Percentiles rank a stretch among this genome's conserved stretches.
These are phyloP conservation scores for Galagoides demidoff DNA, from an alignment of 2,797 vertebrate genomes.

Conservation along the genomic window DNA sequence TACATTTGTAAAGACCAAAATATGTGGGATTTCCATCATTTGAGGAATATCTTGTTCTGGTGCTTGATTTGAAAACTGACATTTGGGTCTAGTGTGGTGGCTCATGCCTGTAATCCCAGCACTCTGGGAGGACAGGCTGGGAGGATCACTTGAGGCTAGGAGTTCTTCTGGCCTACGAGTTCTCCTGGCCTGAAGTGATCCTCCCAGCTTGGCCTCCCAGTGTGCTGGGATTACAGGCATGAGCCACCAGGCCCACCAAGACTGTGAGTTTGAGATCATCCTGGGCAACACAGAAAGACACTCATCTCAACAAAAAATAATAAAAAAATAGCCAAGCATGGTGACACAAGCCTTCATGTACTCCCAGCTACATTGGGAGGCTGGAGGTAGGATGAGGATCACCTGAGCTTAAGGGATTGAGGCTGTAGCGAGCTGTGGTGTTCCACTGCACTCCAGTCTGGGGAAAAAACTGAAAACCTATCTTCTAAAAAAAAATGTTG, in stretches of 20 bases:
- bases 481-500: neutral
- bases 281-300: neutral
- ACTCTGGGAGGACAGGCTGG: neutral
- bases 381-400: neutral
- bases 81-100: neutral
- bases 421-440: neutral
- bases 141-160: neutral
- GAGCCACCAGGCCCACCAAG: neutral
- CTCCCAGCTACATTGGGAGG: neutral
- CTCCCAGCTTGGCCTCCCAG: neutral
- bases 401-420: neutral
- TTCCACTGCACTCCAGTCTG: neutral
- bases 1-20: conserved; percentile 49
- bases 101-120: neutral
- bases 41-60: neutral
- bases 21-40: neutral
- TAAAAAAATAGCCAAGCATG: neutral
- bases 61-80: neutral
- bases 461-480: neutral
- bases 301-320: neutral
- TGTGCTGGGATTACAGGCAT: neutral
- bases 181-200: neutral
- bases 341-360: neutral
- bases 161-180: too few relatives aligned
- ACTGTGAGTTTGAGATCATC: neutral